These are phyloP conservation scores for Cataglyphis hispanica DNA, from an alignment of 1,140 invertebrate species.

Conservation along the genomic window DNA sequence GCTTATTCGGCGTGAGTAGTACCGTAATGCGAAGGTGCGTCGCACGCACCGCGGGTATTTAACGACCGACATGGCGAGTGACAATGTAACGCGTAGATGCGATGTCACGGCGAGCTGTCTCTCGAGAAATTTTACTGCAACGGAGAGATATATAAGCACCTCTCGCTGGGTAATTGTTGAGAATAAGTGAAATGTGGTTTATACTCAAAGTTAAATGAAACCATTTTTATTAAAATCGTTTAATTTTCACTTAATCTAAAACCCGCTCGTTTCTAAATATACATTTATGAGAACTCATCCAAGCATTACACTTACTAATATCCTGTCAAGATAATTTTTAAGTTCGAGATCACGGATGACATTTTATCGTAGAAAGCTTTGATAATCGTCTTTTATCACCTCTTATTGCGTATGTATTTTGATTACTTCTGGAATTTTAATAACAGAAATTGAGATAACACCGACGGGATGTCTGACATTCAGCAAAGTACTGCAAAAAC, in stretches of 20 bases:
- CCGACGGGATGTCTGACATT: slow-evolving; percentile 2
- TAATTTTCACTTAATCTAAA: slow-evolving; percentile 15
- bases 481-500: not conserved
- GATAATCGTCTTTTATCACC: not conserved
- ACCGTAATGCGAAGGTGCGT: not conserved
- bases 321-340: slow-evolving; percentile 3
- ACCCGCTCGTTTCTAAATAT: not conserved
- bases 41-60: slow-evolving; percentile 16
- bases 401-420: not conserved
- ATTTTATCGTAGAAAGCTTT: not conserved
- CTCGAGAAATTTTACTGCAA: not conserved
- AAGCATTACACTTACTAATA: not conserved
- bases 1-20: slow-evolving; percentile 38
- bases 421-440: slow-evolving; percentile 25
- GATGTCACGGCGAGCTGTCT: not conserved
- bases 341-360: not conserved
- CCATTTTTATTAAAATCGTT: not conserved
- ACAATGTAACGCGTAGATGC: slow-evolving; percentile 13
- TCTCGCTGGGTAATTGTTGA: not conserved
- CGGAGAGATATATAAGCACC: not conserved
- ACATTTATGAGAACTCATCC: not conserved
- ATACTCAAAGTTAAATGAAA: not conserved
- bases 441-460: not conserved
- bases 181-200: not conserved
- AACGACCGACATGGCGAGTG: not conserved